Evolutionary conservation across 1,140 invertebrate genomes (phyloP).

Genomic region (Pectinophora gossypiella): DNA sequence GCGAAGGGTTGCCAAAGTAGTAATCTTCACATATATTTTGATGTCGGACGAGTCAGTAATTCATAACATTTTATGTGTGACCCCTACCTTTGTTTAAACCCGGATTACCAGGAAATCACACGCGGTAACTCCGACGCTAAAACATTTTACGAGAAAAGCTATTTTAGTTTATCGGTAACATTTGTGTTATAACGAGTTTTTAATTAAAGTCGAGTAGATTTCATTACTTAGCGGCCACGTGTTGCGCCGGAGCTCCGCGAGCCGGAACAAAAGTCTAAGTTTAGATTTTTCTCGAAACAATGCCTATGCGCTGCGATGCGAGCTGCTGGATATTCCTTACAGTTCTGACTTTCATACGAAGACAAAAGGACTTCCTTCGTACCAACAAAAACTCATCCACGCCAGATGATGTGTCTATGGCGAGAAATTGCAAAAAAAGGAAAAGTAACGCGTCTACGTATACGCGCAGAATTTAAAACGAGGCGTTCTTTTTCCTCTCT

Average conservation of each 20-base stretch:
- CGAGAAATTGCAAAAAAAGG: slow-evolving; percentile 67
- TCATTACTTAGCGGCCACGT: slow-evolving; percentile 64
- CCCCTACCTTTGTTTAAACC: slow-evolving; percentile 15
- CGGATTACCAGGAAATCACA: slow-evolving; percentile 26
- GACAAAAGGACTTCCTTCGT: slow-evolving; percentile 69
- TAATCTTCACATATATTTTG: slow-evolving; percentile 24
- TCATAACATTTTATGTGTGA: slow-evolving; percentile 28
- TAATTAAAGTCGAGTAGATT: slow-evolving; percentile 44
- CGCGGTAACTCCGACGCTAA: slow-evolving; percentile 19
- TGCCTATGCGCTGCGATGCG: slow-evolving; percentile 47
- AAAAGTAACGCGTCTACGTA: slow-evolving; percentile 45
- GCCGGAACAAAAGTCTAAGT: slow-evolving; percentile 45
- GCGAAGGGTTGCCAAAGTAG: slow-evolving; percentile 5
- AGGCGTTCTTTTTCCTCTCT: slow-evolving; percentile 53
- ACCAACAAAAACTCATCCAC: slow-evolving; percentile 70
- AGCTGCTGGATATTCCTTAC: slow-evolving; percentile 64
- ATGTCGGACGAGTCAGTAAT: slow-evolving; percentile 18
- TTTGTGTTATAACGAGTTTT: slow-evolving; percentile 33
- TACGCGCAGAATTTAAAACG: slow-evolving; percentile 61
- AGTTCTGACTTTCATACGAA: slow-evolving; percentile 68
- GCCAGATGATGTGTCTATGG: slow-evolving; percentile 72
- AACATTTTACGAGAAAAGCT: slow-evolving; percentile 24
- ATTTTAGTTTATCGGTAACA: slow-evolving; percentile 27
- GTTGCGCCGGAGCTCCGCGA: slow-evolving; percentile 41
- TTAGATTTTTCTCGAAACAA: slow-evolving; percentile 68